A percentile compares a stretch with the other conserved stretches of the same genome.
Evolutionary conservation across 1,140 invertebrate species (phyloP).

Genomic region (Riptortus pedestris): DNA sequence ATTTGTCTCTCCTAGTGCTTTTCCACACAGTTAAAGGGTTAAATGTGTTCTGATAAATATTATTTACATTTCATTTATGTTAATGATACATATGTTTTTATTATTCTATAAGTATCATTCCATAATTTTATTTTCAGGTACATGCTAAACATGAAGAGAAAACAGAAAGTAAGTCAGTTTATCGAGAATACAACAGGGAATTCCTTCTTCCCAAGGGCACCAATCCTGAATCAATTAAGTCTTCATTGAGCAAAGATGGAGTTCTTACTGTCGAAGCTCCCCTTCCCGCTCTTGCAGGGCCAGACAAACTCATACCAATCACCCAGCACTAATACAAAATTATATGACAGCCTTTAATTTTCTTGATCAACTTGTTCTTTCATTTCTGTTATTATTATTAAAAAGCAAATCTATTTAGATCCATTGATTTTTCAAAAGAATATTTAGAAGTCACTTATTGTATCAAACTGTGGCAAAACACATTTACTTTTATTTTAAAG

Average conservation of each 20-base stretch:
- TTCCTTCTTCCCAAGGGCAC: conserved; percentile 88
- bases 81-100: background rate
- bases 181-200: conserved; percentile 91
- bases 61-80: background rate
- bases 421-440: background rate
- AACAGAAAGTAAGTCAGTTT: conserved; percentile 83
- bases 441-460: conserved; percentile 1
- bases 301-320: conserved; percentile 68
- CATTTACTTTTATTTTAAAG: conserved; percentile 4
- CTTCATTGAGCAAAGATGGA: conserved; percentile 80
- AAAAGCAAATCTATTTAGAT: background rate
- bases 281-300: conserved; percentile 59
- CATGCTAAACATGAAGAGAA: conserved; percentile 95
- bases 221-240: conserved; percentile 84
- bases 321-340: conserved; percentile 50
- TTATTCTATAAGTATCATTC: background rate
- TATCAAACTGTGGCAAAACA: background rate
- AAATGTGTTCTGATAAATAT: background rate
- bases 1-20: too few relatives aligned
- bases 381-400: background rate
- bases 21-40: too few relatives aligned
- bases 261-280: conserved; percentile 89
- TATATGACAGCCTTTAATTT: background rate
- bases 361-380: background rate
- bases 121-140: conserved; percentile 51